phyloP scores from a whole-genome alignment of 2,888 invertebrate species.

The Cerastoderma edule region DNA sequence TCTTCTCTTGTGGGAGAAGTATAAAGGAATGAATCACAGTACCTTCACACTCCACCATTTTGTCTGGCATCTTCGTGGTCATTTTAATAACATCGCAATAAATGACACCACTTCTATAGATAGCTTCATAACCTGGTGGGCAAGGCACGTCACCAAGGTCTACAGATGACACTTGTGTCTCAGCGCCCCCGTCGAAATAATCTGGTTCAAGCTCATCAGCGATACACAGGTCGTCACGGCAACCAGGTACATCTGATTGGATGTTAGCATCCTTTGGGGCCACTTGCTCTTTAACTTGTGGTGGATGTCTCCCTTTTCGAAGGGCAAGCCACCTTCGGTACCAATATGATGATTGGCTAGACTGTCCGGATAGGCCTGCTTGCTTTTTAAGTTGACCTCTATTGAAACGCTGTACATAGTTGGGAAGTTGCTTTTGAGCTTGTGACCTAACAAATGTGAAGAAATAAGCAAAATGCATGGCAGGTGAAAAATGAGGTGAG shows the following conservation, averaged over 20 bases:
- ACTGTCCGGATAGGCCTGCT: neutral
- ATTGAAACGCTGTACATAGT: no score
- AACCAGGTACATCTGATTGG: slow-evolving; percentile 28
- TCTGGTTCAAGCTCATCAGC: slow-evolving; percentile 21
- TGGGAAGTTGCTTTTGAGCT: no score
- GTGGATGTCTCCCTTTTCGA: neutral
- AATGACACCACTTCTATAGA: slow-evolving; percentile 12
- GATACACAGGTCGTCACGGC: slow-evolving; percentile 33
- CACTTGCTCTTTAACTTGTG: neutral
- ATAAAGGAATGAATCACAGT: no score
- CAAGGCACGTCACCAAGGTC: slow-evolving; percentile 18
- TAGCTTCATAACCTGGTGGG: slow-evolving; percentile 31
- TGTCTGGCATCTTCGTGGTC: neutral
- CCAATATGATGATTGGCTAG: neutral
- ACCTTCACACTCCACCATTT: neutral
- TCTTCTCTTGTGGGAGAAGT: no score
- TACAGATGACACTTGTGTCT: neutral
- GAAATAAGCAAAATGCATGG: no score
- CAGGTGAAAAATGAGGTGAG: no score
- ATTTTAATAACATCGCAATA: slow-evolving; percentile 23
- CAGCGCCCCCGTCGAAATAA: neutral
- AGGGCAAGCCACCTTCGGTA: slow-evolving; percentile 6
- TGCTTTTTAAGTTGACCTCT: no score
- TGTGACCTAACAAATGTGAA: no score
- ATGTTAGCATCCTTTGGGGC: neutral